Base-by-base conservation (phyloP, 2,113 vertebrate species). In the Myiozetetes cayanensis region DNA sequence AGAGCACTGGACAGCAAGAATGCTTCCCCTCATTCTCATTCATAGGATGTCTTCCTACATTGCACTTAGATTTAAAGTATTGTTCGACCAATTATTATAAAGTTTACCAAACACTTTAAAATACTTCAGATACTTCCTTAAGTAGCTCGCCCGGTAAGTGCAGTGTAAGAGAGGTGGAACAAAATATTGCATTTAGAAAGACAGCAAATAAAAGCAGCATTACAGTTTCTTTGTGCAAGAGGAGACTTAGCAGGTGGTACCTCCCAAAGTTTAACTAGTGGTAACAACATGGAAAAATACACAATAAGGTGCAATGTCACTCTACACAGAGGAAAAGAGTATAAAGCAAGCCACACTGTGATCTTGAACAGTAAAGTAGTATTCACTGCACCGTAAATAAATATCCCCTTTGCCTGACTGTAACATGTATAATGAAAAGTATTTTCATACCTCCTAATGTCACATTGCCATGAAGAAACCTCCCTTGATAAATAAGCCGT, bases 401-500 rank as follows among this genome's bases (percentile, higher is more conserved):
- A 68, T 31, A 62, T 22, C 7, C 5, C 33, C 25, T 92, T 67
- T 91, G 46, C 70, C 33, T 44, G 73, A 52, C 41, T 30, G 49
- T 73, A 94, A 73, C 33, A 83, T 4, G 4, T 43, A 58, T 18
- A 56, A 87, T 59, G 39, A 81, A 89, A 70, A 77, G 81, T 56
- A 56, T 73, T 93, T 96, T 78, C 87, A 19, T 97, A 99, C 99
- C 99, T 99, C 99, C 99, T 98, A 99, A 97, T 92, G 99, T 99
- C 96, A 99, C 99, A 85, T 99, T 99, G 98, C 99, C 99, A 62
- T 99, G 99, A 93, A 99, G 98, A 98, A 99, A 99, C 67, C 99
- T 98, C 93, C 99, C 99, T 98, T 99, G 99, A 98, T 99, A 99
- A 98, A 99, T 99, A 97, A 99, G 98, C 91, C 99, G 97, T 91